These are phyloP conservation scores for Petrocephalus microphthalmus DNA, from an alignment of 2,113 vertebrate species.

Conservation along the genomic window DNA sequence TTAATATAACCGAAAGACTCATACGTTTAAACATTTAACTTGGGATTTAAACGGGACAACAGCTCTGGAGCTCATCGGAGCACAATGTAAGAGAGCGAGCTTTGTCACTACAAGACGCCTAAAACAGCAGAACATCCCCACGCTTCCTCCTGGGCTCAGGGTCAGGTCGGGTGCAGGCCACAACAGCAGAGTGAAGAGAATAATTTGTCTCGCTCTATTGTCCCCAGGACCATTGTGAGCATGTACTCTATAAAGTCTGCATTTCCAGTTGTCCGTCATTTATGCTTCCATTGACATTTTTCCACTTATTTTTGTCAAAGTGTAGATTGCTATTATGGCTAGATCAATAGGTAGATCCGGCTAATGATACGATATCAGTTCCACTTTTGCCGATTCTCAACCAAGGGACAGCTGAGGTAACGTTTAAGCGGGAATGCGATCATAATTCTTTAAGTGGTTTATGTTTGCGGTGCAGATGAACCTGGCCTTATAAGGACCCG, in stretches of 20 bases:
- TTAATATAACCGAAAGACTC: neutral
- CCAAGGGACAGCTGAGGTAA: neutral
- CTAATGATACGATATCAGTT: neutral
- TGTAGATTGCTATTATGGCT: constrained; percentile 15
- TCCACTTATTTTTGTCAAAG: constrained; percentile 27
- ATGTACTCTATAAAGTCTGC: constrained; percentile 53
- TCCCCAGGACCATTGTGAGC: constrained; percentile 57
- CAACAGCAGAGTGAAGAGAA: constrained; percentile 54
- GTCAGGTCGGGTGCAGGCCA: constrained; percentile 56
- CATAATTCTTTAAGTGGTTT: neutral
- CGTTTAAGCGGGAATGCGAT: neutral
- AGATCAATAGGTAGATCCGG: neutral
- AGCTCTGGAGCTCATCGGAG: neutral
- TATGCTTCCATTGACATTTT: constrained; percentile 13
- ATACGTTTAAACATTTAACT: neutral
- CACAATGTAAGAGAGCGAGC: neutral
- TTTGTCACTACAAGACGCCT: constrained; percentile 2
- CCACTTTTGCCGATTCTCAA: neutral
- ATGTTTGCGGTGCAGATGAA: neutral
- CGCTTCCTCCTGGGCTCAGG: constrained; percentile 37
- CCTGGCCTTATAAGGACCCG: neutral
- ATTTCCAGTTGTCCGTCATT: constrained; percentile 42
- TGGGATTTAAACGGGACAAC: neutral
- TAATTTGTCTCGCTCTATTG: constrained; percentile 55
- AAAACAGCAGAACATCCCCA: constrained; percentile 20